Base-by-base conservation (phyloP, 2,888 invertebrate genomes). In the Sialis lutaria region DNA sequence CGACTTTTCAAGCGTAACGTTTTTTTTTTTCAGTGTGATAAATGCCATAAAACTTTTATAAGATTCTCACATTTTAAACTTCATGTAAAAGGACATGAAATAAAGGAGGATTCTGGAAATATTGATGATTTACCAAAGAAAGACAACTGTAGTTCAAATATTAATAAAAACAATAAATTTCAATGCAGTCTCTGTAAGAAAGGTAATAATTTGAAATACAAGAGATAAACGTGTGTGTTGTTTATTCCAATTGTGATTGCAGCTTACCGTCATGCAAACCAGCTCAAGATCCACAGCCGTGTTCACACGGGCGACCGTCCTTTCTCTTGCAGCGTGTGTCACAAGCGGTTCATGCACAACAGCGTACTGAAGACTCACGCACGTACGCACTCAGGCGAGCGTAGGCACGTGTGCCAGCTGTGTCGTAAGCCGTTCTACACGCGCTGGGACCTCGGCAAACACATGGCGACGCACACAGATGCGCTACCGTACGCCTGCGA, bases 261-360 rank as follows among this genome's bases (percentile, higher is more conserved):
- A 40, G 31, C 12, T 13, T 45, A 45, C 39, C 9, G 40, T 31
- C 45, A 45, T 32, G 39, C 45, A 6, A 45, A 45, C 40, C 45
- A 45, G 32, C 40, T 45, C 2, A n/a, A 32, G 6, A 40, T 40
- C 33, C 45, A 45, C 32, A 31, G 31, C 39, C 22, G 45, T 5
- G 40, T 45, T 40, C 45, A 45, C 40, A 45, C 45, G 7, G 45
- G 45, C 6, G 45, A 45, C 39, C 12, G 45, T 32, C 45, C 45
- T 6, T 45, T 40, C 32, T 10, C 22, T 6, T 45, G 45, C 30
- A 39, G n/a, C 9, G 35, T 45, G 39, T 45, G 45, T 10, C 8
- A n/a, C 5, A 45, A 45, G 13, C 22, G 32, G 1, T 45, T 45
- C n/a, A 45, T 45, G 45, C 45, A 45, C 12, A 45, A 45, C 13